These are phyloP conservation scores for Tenualosa ilisha DNA, from an alignment of 2,797 vertebrate genomes.

Conservation along the genomic window DNA sequence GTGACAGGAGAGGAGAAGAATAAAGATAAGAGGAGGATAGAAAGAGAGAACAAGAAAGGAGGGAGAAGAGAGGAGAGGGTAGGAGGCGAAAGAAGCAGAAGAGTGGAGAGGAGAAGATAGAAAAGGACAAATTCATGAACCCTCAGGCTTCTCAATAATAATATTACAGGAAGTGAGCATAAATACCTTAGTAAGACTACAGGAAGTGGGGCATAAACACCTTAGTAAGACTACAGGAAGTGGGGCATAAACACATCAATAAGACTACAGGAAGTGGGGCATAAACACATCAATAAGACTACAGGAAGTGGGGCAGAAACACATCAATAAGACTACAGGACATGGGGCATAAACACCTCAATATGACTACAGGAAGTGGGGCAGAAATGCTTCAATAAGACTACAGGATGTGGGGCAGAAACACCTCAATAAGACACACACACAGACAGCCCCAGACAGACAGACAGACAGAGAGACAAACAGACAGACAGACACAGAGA, in stretches of 20 bases:
- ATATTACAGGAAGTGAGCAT: no score
- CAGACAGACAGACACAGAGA: no score
- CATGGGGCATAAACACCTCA: neutral
- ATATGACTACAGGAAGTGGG: neutral
- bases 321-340: neutral
- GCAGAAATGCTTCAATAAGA: no score
- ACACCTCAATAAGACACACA: no score
- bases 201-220: neutral
- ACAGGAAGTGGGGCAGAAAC: no score
- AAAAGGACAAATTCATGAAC: neutral
- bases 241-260: neutral
- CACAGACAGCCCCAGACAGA: no score
- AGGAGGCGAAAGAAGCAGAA: neutral
- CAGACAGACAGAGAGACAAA: no score
- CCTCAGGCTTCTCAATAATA: no score
- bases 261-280: slow-evolving; percentile 10
- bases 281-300: no score
- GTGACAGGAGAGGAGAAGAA: slow-evolving; percentile 53
- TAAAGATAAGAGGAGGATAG: slow-evolving; percentile 3
- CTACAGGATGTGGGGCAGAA: neutral
- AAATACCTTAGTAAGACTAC: no score
- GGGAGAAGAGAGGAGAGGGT: slow-evolving; percentile 37
- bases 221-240: neutral
- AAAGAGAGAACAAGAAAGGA: neutral
- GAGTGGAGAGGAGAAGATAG: neutral